A percentile compares a stretch with the other conserved stretches of the same genome.
Evolutionary conservation across 92 coral and sea anemone genomes (phyloP).

Genomic region (Phenganax stokvisi): DNA sequence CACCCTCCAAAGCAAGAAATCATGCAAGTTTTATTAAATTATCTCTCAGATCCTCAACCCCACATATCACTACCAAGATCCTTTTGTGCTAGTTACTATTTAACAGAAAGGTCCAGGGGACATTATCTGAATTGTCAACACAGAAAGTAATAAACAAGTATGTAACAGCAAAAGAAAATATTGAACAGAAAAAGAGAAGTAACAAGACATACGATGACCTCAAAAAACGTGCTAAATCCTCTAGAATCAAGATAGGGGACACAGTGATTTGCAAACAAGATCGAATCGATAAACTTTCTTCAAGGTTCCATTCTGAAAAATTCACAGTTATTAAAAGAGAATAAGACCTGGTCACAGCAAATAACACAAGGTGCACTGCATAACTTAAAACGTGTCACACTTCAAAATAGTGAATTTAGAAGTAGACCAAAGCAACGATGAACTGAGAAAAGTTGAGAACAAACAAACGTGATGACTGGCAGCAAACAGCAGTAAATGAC

Average conservation of each 20-base stretch:
- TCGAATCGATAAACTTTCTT: conserved; percentile 29
- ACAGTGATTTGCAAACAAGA: conserved; percentile 41
- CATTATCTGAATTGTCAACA: conserved; percentile 25
- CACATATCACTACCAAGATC: conserved; percentile 23
- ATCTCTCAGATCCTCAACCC: conserved; percentile 31
- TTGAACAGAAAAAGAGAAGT: conserved; percentile 10
- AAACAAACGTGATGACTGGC: no score
- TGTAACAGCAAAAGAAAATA: conserved; percentile 18
- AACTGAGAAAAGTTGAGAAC: no score
- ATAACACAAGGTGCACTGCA: neutral
- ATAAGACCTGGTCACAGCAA: conserved; percentile 31
- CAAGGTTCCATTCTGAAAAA: conserved; percentile 29
- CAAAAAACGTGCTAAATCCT: conserved; percentile 8
- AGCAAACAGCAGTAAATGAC: no score
- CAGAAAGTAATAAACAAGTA: conserved; percentile 38
- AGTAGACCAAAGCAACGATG: no score
- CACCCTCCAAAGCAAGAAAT: conserved; percentile 26
- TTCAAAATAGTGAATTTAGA: neutral
- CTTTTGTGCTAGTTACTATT: conserved; percentile 23
- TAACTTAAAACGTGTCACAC: conserved; percentile 6
- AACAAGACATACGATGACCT: conserved; percentile 25
- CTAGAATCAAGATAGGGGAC: conserved; percentile 29
- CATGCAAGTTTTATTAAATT: conserved; percentile 30
- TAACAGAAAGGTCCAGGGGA: conserved; percentile 26
- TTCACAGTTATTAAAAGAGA: conserved; percentile 25